Evolutionary conservation across 2,888 invertebrate genomes (phyloP).

Genomic region (Boloria euphrosyne): DNA sequence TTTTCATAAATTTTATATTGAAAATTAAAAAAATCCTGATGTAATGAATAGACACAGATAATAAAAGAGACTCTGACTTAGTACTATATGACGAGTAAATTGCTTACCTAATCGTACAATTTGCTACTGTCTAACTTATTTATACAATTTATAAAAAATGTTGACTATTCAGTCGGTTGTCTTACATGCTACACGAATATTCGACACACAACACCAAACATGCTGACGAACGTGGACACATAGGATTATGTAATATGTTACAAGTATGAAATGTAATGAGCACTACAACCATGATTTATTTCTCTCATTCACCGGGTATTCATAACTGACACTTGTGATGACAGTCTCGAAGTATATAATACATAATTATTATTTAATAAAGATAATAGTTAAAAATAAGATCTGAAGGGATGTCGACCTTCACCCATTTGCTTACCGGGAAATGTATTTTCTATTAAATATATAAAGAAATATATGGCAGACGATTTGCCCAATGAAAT

Average conservation of each 20-base stretch:
- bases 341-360: conserved; percentile 11
- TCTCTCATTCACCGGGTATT: conserved; percentile 26
- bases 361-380: too few species aligned
- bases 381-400: too few species aligned
- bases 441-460: too few species aligned
- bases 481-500: conserved; percentile 4
- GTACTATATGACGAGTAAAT: conserved; percentile 48
- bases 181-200: conserved; percentile 66
- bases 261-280: conserved; percentile 29
- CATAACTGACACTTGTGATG: conserved; percentile 22
- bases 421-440: too few species aligned
- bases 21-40: conserved; percentile 17
- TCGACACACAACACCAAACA: conserved; percentile 41
- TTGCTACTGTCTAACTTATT: conserved; percentile 58
- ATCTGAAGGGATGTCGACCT: too few species aligned
- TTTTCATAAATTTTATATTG: not conserved
- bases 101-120: conserved; percentile 53
- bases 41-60: conserved; percentile 30
- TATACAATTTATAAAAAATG: conserved; percentile 72
- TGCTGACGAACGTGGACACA: conserved; percentile 37
- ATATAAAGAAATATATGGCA: not conserved
- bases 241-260: conserved; percentile 32
- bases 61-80: conserved; percentile 23
- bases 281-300: conserved; percentile 29
- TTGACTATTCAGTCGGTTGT: conserved; percentile 81